A percentile compares a stretch with the other conserved stretches of the same genome.
Conservation (phyloP, 1,140 invertebrate genomes). For the Drosophila nannoptera region DNA sequence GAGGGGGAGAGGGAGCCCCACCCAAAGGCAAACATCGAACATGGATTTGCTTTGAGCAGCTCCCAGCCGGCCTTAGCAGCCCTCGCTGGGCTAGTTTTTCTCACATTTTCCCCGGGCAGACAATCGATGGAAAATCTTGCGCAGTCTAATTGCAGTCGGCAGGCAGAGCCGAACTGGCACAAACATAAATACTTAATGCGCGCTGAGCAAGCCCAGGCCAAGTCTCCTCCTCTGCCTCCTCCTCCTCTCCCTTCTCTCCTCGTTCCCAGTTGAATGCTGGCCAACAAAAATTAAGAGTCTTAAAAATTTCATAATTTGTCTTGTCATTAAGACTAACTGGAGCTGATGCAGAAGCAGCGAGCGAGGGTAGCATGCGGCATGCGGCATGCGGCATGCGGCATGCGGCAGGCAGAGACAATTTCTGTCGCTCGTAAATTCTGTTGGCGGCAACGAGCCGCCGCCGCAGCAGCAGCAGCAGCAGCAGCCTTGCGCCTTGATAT, state of each 20-base stretch:
- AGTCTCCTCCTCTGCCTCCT: neutral
- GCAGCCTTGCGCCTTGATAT: constrained; percentile 60
- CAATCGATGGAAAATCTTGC: neutral
- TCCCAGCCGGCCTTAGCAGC: neutral
- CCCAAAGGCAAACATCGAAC: no score
- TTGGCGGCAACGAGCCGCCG: constrained; percentile 71
- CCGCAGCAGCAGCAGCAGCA: constrained; percentile 37
- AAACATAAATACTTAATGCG: constrained; percentile 47
- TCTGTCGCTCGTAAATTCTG: constrained; percentile 72
- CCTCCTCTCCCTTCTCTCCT: neutral
- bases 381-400: constrained; percentile 39
- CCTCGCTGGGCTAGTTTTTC: neutral
- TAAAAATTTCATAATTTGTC: constrained; percentile 73
- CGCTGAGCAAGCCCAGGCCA: constrained; percentile 11
- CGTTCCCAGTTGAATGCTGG: constrained; percentile 32
- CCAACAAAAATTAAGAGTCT: constrained; percentile 56
- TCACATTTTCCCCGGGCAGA: neutral
- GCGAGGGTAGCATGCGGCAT: constrained; percentile 6
- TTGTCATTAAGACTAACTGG: constrained; percentile 59
- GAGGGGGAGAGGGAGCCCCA: no score
- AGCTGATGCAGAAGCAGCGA: constrained; percentile 14
- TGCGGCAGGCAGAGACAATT: constrained; percentile 59
- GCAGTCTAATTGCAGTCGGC: constrained; percentile 27
- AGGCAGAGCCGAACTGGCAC: constrained; percentile 26
- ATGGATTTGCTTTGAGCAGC: no score